phyloP scores from a whole-genome alignment of 37 sponge, comb jelly and placozoan species.

The Spongilla lacustris region DNA sequence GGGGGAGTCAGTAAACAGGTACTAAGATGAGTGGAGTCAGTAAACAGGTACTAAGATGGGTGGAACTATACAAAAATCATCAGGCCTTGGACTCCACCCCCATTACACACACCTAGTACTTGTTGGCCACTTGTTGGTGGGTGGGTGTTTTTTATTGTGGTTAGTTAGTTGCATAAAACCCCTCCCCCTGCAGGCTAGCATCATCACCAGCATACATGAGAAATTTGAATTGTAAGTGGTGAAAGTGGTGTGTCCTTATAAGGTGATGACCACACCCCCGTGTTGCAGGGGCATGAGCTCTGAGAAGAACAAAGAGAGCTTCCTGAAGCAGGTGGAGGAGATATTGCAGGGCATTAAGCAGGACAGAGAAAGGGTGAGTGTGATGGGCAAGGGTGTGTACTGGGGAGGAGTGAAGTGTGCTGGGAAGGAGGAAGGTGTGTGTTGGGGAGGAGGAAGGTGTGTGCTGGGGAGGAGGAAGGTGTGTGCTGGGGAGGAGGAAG shows the following conservation, averaged over 20 bases:
- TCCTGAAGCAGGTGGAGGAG: constrained; percentile 87
- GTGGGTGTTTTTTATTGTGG: background rate
- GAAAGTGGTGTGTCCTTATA: background rate
- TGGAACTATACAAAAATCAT: no score
- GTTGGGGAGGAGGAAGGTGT: background rate
- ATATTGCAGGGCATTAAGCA: constrained; percentile 81
- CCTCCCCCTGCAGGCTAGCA: constrained; percentile 54
- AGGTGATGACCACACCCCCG: background rate
- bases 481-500: background rate
- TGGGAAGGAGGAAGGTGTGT: background rate
- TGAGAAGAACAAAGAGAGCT: constrained; percentile 80
- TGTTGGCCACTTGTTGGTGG: no score
- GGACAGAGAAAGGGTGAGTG: constrained; percentile 73
- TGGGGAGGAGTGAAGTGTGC: background rate
- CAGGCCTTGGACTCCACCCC: background rate
- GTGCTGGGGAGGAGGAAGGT: no score
- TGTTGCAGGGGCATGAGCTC: constrained; percentile 71
- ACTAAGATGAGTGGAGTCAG: no score
- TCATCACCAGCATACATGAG: constrained; percentile 90
- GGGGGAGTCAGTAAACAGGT: no score
- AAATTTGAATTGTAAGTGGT: constrained; percentile 88
- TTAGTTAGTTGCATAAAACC: background rate
- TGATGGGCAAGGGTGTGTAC: background rate
- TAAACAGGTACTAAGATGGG: no score
- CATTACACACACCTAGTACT: no score